Base-by-base conservation (phyloP, 2,888 invertebrate genomes). In the Heliconius aoede region DNA sequence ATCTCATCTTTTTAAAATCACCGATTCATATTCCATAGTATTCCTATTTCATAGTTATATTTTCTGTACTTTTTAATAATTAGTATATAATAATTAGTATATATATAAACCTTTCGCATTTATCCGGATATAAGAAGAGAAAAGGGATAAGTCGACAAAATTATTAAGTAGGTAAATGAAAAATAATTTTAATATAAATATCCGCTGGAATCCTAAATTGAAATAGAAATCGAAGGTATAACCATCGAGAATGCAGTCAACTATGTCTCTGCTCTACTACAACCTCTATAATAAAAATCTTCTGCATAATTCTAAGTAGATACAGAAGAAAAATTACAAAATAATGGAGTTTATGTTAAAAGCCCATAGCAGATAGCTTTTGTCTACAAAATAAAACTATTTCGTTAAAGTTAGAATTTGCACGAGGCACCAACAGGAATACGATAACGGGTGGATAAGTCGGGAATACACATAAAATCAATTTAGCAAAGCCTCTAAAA, bases 391-490 rank as follows among this genome's bases (percentile, higher is more conserved):
- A 83, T 78, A 85, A 84, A 88, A 85, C 83, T 84, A 80, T 85
- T 85, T 85, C 83, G 83, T 84, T 85, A 86, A 91, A 86, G 85
- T 85, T 88, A 86, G 86, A 88, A 87, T 84, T 86, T 87, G 85
- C 84, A 83, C 84, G 83, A 82, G 80, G 82, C 84, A 84, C 82
- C 85, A 85, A 86, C 65, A 36, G 36, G 24, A n/a, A 13, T 85
- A 86, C 83, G 85, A 83, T 85, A 78, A 85, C 81, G 86, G 82
- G 82, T 84, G 84, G 83, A 87, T 88, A 89, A 91, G 86, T 90
- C 90, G 88, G 85, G 91, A 89, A 90, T 92, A 94, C 94, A 94
- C 90, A 92, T 92, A 90, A 94, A 93, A 93, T 93, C 93, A 93
- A 93, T 94, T 94, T 93, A 89, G 86, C 87, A 92, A 93, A 94